Evolutionary conservation across 2,888 invertebrate genomes (phyloP), one percentile per base, ranked within the genome.

Genomic region (Drosophila flavopinicola): DNA sequence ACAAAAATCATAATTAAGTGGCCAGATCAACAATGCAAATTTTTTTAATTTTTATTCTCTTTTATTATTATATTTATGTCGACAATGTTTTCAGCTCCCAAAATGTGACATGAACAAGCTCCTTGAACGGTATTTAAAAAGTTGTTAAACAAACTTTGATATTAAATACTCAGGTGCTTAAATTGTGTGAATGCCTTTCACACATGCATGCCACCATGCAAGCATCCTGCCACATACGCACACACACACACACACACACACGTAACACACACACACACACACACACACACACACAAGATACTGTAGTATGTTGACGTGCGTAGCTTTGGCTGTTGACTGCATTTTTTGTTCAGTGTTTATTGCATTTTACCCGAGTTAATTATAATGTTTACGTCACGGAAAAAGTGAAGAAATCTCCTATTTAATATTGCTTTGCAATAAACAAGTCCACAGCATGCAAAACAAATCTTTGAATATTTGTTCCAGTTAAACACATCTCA

Each of bases 91-190:
- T 45, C 15, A 39, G 35, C 38, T 41, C 10, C 32, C 71, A 66
- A 53, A 61, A 64, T 76, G 58, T 72, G 66, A 59, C 58, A 66
- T 58, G 38, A 48, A 51, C 45, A 58, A 49, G 59, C 49, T 66
- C 54, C 5, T 37, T 54, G 58, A 66, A 49, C 57, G 64, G 64
- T 58, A 64, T 84, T 84, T 82, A 69, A 82, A 78, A 80, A 82
- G 72, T 82, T 82, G 51, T 67, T 64, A 33, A 61, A 63, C 85
- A 78, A 85, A 75, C 72, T 85, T 85, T 61, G 49, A 76, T 75
- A 73, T 83, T 59, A 78, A 85, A 83, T 70, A 68, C 61, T 49
- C 51, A 25, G 67, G 47, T 52, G 75, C 66, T 78, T 69, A 82
- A 78, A 78, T 60, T 75, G 60, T 60, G 58, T 58, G 58, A 71